Base-by-base conservation (phyloP, 2,888 invertebrate species). In the Frankliniella fusca region DNA sequence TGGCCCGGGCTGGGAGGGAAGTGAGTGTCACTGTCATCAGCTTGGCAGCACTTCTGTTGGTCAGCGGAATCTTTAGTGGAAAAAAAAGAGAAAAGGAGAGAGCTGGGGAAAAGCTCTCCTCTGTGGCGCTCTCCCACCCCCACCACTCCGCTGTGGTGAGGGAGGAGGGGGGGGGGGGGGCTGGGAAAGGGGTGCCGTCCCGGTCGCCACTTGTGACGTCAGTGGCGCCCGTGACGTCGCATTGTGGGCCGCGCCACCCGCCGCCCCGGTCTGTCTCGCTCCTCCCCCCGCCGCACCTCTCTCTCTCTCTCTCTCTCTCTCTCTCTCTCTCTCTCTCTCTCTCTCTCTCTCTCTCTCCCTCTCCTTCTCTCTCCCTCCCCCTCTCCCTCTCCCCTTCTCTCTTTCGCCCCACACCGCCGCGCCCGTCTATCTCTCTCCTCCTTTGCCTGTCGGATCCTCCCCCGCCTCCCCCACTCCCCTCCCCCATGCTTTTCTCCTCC, bases 31-130 rank as follows among this genome's bases (percentile, higher is more conserved):
- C 11, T 27, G 70, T 76, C 70, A 23, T 76, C 70, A 76, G 70
- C 70, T 76, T 27, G 70, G 70, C 27, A 23, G 70, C 27, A 27
- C 27, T 76, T 76, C 54, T 54, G 15, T 20, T 54, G 54, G 70
- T 27, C 70, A 70, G 70, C 70, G 70, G 70, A 70, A 76, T 76
- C 70, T 76, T 76, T 76, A 76, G 70, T 76, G 27, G 15, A 12
- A 27, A 12, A 27, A 38, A 38, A 38, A 38, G 38, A 38, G 38
- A 2, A 38, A 38, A n/a, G n/a, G n/a, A n/a, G 27, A 1, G 27
- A 9, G 11, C 70, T 27, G 2, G 38, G 38, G 38, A 38, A 38
- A 5, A 5, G 38, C 38, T 5, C 38, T 38, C 38, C 38, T 38
- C 38, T 38, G 38, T 38, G 38, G 8, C 27, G 10, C 27, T 10